These are phyloP conservation scores for Meteorus colon DNA, from an alignment of 2,888 invertebrate genomes.

Conservation along the genomic window DNA sequence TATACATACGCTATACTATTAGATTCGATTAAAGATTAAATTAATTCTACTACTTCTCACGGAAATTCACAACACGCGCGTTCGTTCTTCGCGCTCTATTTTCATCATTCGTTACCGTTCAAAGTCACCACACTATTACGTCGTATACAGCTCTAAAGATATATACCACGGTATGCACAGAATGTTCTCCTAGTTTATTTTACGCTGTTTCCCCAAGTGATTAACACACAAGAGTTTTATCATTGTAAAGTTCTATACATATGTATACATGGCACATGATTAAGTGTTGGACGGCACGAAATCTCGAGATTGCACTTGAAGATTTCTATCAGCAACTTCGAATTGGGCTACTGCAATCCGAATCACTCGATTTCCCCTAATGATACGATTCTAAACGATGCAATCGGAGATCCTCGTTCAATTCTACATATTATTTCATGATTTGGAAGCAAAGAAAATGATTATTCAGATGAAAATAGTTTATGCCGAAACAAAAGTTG, in stretches of 20 bases:
- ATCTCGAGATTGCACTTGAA: slow-evolving; percentile 60
- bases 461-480: background rate
- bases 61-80: background rate
- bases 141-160: slow-evolving; percentile 35
- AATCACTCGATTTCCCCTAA: slow-evolving; percentile 55
- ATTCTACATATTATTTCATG: background rate
- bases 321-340: slow-evolving; percentile 67
- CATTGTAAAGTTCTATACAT: slow-evolving; percentile 48
- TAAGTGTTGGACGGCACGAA: slow-evolving; percentile 66
- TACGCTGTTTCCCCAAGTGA: slow-evolving; percentile 60
- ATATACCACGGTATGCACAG: slow-evolving; percentile 46
- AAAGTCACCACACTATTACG: background rate
- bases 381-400: slow-evolving; percentile 38
- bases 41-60: background rate
- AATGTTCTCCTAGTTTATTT: slow-evolving; percentile 58
- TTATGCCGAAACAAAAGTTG: background rate
- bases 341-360: slow-evolving; percentile 63
- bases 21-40: background rate
- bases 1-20: slow-evolving; percentile 32
- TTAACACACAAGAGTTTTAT: slow-evolving; percentile 59
- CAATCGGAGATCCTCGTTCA: slow-evolving; percentile 9
- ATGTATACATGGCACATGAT: slow-evolving; percentile 45
- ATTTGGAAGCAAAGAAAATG: background rate
- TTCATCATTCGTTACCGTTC: background rate
- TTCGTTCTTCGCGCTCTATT: background rate